A percentile compares a stretch with the other conserved stretches of the same genome.
These are phyloP conservation scores for Numida meleagris DNA, from an alignment of 2,113 vertebrate genomes.

Conservation along the genomic window DNA sequence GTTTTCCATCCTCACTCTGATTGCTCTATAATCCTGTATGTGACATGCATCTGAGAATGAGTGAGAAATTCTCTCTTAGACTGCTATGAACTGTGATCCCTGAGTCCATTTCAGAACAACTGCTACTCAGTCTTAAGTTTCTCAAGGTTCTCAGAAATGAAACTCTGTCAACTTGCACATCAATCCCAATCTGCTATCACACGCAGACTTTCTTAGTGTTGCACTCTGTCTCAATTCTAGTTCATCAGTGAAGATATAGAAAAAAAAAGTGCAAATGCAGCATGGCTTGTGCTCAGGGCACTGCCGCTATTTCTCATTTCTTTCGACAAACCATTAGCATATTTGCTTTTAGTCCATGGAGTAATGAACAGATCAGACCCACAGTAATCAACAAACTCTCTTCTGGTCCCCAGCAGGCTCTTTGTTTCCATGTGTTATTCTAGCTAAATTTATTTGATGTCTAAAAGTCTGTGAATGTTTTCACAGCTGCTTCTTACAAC, in stretches of 20 bases:
- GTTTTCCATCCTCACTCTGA: background rate
- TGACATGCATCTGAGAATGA: background rate
- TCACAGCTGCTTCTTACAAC: background rate
- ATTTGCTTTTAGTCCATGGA: background rate
- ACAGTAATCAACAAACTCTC: background rate
- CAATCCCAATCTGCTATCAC: background rate
- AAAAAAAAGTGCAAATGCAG: background rate
- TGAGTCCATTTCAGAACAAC: background rate
- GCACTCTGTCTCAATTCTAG: background rate
- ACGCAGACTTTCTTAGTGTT: background rate
- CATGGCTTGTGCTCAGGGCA: background rate
- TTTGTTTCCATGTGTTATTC: background rate
- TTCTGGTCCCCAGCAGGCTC: background rate
- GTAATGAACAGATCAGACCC: background rate
- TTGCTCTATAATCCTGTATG: background rate
- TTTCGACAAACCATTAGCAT: background rate
- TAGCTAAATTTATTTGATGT: background rate
- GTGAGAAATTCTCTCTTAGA: accelerated
- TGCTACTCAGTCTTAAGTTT: background rate
- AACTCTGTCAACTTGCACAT: background rate
- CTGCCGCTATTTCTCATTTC: background rate
- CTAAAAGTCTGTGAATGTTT: background rate
- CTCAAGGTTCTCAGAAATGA: background rate
- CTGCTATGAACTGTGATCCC: background rate
- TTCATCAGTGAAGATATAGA: background rate